Evolutionary conservation across 2,113 vertebrate species (phyloP), one percentile per base, ranked within the genome.

Genomic region (Elachura formosa): DNA sequence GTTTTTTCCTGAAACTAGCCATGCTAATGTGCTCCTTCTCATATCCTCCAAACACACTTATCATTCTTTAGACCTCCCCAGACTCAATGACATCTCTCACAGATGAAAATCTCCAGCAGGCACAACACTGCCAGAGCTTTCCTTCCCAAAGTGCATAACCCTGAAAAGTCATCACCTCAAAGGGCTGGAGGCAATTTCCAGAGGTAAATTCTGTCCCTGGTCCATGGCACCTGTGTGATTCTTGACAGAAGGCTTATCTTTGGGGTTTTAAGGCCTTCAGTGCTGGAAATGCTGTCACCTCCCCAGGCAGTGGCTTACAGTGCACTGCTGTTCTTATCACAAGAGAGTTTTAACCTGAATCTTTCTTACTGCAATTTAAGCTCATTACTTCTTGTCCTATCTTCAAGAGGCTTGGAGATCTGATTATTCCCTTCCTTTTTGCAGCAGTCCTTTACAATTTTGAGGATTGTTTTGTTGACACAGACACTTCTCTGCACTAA

Each of bases 371-470:
- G 67, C 95, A 93, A 82, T 93, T 95, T 77, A 92, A 94, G 31
- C 75, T 82, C 75, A 93, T 96, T 90, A 80, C 51, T 85, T 72
- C 79, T 94, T 83, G 63, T 59, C 63, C 85, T 95, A 71, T 84
- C 92, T 85, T 71, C 92, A 63, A 74, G 43, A 90, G 59, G 43
- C 14, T 7, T 38, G 46, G 90, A 74, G 49, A 83, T 62, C 61
- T 88, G 88, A 95, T 95, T 84, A 86, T 80, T 83, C 34, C 46
- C 43, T 94, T 96, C 94, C 96, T 95, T 79, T 94, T 40, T 55
- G 67, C 83, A 80, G 83, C 16, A 33, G 55, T 22, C 56, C 59
- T 74, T 71, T 46, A 51, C 67, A 40, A 93, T 92, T 92, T 38
- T 96, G 76, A 90, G 43, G 59, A 41, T 11, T 59, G 68, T 49